These are phyloP conservation scores for Odontamblyopus rebecca DNA, from an alignment of 2,797 vertebrate species.

Conservation along the genomic window DNA sequence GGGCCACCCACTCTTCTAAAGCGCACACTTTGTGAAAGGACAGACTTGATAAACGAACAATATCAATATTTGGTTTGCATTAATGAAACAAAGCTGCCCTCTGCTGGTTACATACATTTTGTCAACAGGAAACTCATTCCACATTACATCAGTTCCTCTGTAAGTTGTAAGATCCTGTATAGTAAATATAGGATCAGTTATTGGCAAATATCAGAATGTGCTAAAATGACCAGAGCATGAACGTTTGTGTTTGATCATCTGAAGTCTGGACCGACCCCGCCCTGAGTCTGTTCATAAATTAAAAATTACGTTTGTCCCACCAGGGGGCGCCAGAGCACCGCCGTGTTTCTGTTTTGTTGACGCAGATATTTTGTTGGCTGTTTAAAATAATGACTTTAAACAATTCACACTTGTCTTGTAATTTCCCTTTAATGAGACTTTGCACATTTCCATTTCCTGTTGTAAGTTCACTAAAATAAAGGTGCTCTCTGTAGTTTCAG, in stretches of 20 bases:
- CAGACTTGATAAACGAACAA: not conserved
- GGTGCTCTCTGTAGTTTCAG: no score
- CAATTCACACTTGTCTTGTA: no score
- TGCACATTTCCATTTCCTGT: no score
- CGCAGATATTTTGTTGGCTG: not conserved
- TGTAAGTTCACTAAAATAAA: no score
- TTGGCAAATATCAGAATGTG: not conserved
- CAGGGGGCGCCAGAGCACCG: not conserved
- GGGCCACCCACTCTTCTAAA: not conserved
- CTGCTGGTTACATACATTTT: not conserved
- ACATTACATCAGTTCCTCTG: not conserved
- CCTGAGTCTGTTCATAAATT: not conserved
- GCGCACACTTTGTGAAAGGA: not conserved
- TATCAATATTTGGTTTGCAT: not conserved
- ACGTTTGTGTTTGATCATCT: not conserved
- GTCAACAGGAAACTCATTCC: not conserved
- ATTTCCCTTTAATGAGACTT: no score
- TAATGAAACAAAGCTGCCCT: not conserved
- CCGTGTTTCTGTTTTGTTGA: not conserved
- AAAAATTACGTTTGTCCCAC: not conserved
- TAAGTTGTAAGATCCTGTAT: not conserved
- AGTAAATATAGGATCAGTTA: not conserved
- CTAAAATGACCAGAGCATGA: not conserved
- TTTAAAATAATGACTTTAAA: no score
- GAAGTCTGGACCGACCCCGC: not conserved